Base-by-base conservation (phyloP, 1,140 invertebrate species). In the Delia radicum region DNA sequence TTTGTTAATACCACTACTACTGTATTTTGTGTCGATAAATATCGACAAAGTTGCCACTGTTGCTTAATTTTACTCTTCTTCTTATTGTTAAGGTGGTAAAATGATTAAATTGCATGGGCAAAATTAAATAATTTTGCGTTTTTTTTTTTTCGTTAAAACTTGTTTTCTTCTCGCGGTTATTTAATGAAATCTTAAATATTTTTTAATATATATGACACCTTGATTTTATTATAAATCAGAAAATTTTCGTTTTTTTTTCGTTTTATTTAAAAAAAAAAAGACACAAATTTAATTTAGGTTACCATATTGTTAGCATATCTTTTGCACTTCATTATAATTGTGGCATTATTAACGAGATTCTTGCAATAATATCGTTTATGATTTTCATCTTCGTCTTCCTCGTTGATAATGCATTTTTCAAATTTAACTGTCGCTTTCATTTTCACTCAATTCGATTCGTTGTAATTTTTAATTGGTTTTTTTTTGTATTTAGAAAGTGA, bases 341-440 rank as follows among this genome's bases (percentile, higher is more conserved):
- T 21, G 48, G 48, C 48, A 55, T 55, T 55, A 18, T 55, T 55
- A 21, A 55, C 48, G 48, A 21, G 48, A 55, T 5, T 8, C 28
- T 48, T 48, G 37, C n/a, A n/a, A n/a, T 82, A 77, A 69, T 78
- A 78, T 76, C 77, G 78, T 79, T 81, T 82, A 78, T 78, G 81
- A 81, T 82, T 81, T 81, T 84, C 82, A 81, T 84, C 82, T 81
- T 84, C 82, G 82, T 84, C 82, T 81, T 84, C 82, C 82, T 76
- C 82, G 81, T 80, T 84, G 82, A 84, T 84, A 84, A 74, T 84
- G 82, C 82, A 84, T 84, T 79, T 84, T 84, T 82, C 82, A 80
- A 81, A 80, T 75, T 78, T 75, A 76, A 81, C 77, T 69, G 79
- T 79, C 75, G 81, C 79, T 75, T 77, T 79, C 76, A 69, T 69